Evolutionary conservation across 2,113 vertebrate genomes (phyloP).

Genomic region (Oreochromis aureus): DNA sequence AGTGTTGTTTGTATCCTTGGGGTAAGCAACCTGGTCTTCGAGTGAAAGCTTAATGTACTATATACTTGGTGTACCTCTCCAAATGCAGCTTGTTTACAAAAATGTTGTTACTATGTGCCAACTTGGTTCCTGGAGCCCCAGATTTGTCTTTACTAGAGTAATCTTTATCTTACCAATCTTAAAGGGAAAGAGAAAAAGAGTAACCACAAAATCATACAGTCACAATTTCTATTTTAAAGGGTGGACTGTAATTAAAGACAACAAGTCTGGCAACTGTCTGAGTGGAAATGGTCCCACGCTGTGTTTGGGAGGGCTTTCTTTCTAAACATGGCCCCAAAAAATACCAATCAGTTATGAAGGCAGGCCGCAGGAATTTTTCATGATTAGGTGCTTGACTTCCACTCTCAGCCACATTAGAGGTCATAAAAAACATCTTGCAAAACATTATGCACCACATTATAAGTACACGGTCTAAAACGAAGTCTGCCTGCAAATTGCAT

Average conservation of each 20-base stretch:
- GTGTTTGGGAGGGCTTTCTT: slow-evolving; percentile 3
- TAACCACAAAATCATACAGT: slow-evolving; percentile 46
- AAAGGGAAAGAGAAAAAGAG: slow-evolving; percentile 6
- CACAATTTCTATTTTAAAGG: slow-evolving; percentile 50
- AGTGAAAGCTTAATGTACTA: neutral
- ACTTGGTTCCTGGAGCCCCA: neutral
- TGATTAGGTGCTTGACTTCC: slow-evolving; percentile 39
- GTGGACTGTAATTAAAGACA: slow-evolving; percentile 60
- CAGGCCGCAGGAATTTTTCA: slow-evolving; percentile 44
- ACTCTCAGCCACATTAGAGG: slow-evolving; percentile 38
- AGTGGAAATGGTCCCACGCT: slow-evolving; percentile 36
- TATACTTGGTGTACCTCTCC: neutral
- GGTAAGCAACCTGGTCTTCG: rapidly evolving
- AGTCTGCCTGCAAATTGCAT: neutral
- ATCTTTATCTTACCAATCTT: slow-evolving; percentile 36
- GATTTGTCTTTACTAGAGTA: neutral
- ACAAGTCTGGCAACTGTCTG: slow-evolving; percentile 29
- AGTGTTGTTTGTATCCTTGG: neutral
- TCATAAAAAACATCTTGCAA: slow-evolving; percentile 8
- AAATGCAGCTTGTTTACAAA: slow-evolving; percentile 12
- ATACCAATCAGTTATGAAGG: slow-evolving; percentile 45
- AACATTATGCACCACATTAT: neutral
- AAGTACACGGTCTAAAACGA: neutral
- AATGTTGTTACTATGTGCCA: neutral
- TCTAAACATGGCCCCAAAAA: slow-evolving; percentile 39